Evolutionary conservation across 2,888 invertebrate genomes (phyloP).

Genomic region (Drepanosiphum platanoidis): DNA sequence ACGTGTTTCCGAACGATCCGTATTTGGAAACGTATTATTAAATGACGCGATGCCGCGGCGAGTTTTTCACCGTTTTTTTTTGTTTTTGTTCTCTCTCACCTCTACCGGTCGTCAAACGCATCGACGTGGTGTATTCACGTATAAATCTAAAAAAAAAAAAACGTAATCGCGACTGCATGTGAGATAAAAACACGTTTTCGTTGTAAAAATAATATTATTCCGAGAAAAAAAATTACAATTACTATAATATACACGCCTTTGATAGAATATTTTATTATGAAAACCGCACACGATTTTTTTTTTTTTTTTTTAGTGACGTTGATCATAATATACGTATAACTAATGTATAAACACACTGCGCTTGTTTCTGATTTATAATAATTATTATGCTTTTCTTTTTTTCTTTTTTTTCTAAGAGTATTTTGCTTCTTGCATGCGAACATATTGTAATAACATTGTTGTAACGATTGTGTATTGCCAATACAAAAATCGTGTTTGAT

Average conservation of each 20-base stretch:
- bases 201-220: too few species aligned
- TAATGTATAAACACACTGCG: neutral
- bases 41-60: neutral
- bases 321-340: neutral
- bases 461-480: neutral
- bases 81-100: too few species aligned
- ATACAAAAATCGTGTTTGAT: neutral
- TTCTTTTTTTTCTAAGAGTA: too few species aligned
- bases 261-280: neutral
- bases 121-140: neutral
- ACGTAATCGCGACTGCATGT: neutral
- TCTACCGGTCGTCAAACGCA: neutral
- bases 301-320: neutral
- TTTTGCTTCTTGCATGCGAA: slow-evolving; percentile 35
- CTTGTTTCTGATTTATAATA: slow-evolving; percentile 12
- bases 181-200: neutral
- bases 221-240: neutral
- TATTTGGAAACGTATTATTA: neutral
- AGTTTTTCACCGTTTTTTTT: neutral
- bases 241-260: neutral
- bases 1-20: neutral
- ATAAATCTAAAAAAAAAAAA: neutral
- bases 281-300: slow-evolving; percentile 1
- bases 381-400: slow-evolving; percentile 47
- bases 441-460: neutral